These are phyloP conservation scores for Tyto alba DNA, from an alignment of 2,113 vertebrate genomes.

Conservation along the genomic window DNA sequence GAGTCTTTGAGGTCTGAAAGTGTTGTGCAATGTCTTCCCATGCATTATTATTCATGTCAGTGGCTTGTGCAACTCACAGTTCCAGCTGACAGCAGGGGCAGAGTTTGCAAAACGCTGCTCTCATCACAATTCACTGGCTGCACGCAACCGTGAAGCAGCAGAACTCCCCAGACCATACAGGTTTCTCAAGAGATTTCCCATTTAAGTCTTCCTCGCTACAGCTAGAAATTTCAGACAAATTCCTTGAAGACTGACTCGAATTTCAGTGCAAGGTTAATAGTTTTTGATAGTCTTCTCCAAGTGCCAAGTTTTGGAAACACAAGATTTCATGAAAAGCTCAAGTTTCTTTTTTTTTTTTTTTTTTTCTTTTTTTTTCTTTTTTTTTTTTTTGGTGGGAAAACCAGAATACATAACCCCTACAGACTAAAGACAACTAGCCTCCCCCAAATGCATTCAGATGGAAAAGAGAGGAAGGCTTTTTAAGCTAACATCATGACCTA, in stretches of 20 bases:
- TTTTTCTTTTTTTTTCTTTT: background rate
- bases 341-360: background rate
- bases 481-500: background rate
- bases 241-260: background rate
- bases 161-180: background rate
- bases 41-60: background rate
- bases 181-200: background rate
- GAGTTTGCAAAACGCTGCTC: background rate
- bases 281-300: background rate
- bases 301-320: background rate
- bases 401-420: background rate
- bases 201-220: background rate
- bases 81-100: background rate
- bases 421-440: background rate
- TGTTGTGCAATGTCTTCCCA: background rate
- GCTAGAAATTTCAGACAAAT: background rate
- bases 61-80: background rate
- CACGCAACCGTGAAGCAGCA: background rate
- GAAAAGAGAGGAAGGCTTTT: background rate
- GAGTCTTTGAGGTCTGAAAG: background rate
- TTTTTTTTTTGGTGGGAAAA: background rate
- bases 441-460: background rate
- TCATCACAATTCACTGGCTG: background rate
- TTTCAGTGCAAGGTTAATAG: background rate
- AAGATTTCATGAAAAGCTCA: background rate